These are phyloP conservation scores for Drosophila meridiana DNA, from an alignment of 2,888 invertebrate genomes.

Conservation along the genomic window DNA sequence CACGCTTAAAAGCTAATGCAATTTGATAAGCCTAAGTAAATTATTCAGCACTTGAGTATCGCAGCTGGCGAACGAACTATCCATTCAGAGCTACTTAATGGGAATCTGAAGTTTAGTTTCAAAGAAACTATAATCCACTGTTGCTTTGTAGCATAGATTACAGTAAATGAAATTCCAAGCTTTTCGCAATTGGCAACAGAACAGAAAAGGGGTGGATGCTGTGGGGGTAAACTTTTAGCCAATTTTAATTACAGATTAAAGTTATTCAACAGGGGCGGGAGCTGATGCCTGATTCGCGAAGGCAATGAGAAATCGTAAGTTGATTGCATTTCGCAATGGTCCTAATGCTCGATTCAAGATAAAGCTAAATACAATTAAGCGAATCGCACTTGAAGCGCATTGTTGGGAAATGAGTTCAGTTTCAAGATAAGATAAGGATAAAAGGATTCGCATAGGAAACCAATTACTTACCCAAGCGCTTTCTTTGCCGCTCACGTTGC, in stretches of 20 bases:
- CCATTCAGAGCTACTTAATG: not conserved
- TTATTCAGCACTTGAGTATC: not conserved
- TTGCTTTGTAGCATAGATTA: conserved; percentile 3
- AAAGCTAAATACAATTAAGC: not conserved
- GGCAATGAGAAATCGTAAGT: conserved; percentile 5
- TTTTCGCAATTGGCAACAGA: not conserved
- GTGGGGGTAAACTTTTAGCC: not conserved
- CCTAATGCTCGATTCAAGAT: not conserved
- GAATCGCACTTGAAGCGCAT: conserved; percentile 2
- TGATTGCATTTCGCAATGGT: conserved; percentile 3
- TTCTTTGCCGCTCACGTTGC: conserved; percentile 12
- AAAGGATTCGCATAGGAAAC: no score
- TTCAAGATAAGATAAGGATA: not conserved
- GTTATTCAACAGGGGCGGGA: not conserved
- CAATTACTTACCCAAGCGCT: conserved; percentile 57
- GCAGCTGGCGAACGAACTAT: not conserved
- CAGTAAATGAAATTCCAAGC: conserved; percentile 5
- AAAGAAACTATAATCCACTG: not conserved
- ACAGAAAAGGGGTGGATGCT: not conserved
- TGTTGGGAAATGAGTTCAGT: conserved; percentile 5
- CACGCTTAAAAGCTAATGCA: not conserved
- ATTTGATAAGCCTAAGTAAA: not conserved
- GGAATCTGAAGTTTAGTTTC: not conserved
- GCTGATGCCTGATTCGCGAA: not conserved
- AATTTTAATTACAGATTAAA: conserved; percentile 15